These are phyloP conservation scores for Chamaea fasciata DNA, from an alignment of 2,113 vertebrate genomes.

Conservation along the genomic window DNA sequence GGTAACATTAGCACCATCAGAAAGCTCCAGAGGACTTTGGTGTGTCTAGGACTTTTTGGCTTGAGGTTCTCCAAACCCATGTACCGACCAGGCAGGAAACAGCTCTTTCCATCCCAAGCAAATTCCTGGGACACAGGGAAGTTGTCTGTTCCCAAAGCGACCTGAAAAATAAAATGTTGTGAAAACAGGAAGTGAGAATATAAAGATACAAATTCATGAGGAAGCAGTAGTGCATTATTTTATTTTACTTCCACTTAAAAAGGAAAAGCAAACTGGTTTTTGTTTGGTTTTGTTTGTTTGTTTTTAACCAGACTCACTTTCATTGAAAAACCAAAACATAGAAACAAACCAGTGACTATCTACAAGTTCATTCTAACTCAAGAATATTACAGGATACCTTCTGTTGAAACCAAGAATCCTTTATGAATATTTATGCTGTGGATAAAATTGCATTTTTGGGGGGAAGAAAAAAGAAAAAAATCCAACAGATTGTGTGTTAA, in stretches of 20 bases:
- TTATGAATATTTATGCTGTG: neutral
- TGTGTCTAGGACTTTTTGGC: slow-evolving; percentile 14
- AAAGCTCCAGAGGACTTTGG: neutral
- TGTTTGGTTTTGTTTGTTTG: no score
- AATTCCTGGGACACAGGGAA: neutral
- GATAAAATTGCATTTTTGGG: neutral
- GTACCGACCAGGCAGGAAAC: neutral
- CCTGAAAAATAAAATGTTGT: neutral
- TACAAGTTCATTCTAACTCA: neutral
- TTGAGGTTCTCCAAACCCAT: neutral
- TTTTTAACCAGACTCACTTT: neutral
- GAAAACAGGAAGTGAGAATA: neutral
- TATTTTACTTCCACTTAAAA: neutral
- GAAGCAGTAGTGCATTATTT: neutral
- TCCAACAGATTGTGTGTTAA: neutral
- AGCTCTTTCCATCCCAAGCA: neutral
- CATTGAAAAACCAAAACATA: neutral
- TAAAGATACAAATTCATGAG: neutral
- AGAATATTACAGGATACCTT: neutral
- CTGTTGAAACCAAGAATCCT: neutral
- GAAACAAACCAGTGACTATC: neutral
- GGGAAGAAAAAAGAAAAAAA: neutral
- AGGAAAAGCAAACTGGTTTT: neutral
- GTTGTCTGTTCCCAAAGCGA: neutral
- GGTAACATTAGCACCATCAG: neutral